Evolutionary conservation across 2,888 invertebrate species (phyloP).

Genomic region (Melieria omissa): DNA sequence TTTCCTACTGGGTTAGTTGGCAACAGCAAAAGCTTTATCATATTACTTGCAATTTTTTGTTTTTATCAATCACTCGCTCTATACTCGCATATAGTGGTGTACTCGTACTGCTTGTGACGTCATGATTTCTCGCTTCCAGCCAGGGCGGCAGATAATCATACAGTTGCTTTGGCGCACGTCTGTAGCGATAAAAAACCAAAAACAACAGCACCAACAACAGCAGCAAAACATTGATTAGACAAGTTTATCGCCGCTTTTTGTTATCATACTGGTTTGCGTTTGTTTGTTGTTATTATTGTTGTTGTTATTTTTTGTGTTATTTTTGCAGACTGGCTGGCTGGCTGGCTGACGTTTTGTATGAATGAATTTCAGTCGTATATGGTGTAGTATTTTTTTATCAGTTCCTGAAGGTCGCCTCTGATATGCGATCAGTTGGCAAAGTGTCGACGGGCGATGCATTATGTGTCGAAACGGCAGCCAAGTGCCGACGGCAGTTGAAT

Average conservation of each 20-base stretch:
- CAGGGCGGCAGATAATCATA: no score
- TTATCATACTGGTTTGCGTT: slow-evolving; percentile 28
- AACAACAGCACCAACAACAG: slow-evolving; percentile 18
- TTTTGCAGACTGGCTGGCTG: slow-evolving; percentile 39
- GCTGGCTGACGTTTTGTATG: slow-evolving; percentile 29
- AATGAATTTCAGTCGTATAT: slow-evolving; percentile 27
- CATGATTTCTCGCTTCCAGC: no score
- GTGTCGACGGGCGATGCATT: slow-evolving; percentile 18
- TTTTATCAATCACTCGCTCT: no score
- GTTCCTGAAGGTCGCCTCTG: slow-evolving; percentile 45
- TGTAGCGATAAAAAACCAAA: slow-evolving; percentile 23
- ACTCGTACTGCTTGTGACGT: no score
- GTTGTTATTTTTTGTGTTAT: slow-evolving; percentile 23
- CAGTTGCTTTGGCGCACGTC: not conserved
- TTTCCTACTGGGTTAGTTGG: no score
- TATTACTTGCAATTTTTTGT: no score
- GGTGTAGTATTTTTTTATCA: slow-evolving; percentile 42
- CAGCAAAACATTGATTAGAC: slow-evolving; percentile 25
- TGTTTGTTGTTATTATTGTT: slow-evolving; percentile 24
- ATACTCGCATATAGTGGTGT: no score
- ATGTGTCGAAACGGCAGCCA: not conserved
- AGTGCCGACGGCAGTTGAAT: no score
- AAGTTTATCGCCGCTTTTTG: slow-evolving; percentile 33
- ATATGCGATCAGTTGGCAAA: slow-evolving; percentile 37
- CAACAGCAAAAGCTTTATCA: no score